phyloP scores from a whole-genome alignment of 2,113 vertebrate species.

The Beaufortia kweichowensis region DNA sequence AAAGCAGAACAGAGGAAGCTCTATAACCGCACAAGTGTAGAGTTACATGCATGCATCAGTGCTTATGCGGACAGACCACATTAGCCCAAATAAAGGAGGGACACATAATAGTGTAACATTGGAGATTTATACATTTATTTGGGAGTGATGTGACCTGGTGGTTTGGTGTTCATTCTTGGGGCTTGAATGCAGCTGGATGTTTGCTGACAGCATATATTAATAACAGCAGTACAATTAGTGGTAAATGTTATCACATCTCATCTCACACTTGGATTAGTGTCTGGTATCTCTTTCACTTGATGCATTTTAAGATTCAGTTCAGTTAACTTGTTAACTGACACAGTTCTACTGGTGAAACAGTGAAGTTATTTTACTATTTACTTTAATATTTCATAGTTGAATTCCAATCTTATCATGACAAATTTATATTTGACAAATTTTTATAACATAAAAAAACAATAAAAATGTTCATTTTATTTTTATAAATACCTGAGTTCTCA shows the following conservation, averaged over 20 bases:
- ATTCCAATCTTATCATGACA: too few relatives aligned
- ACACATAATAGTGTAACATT: background rate
- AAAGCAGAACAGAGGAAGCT: background rate
- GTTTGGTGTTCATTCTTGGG: background rate
- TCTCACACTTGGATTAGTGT: background rate
- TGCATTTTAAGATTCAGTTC: background rate
- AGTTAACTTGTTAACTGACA: too few relatives aligned
- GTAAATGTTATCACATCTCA: slow-evolving; percentile 12
- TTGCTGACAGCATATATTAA: background rate
- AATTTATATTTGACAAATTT: too few relatives aligned
- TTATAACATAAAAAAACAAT: too few relatives aligned
- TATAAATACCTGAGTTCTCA: too few relatives aligned
- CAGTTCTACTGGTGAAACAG: too few relatives aligned
- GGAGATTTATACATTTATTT: background rate
- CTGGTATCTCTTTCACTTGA: background rate
- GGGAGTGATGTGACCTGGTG: background rate
- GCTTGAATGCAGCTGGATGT: background rate
- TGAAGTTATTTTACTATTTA: too few relatives aligned
- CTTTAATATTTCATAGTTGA: too few relatives aligned
- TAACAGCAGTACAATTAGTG: background rate
- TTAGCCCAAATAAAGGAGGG: background rate
- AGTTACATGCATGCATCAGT: slow-evolving; percentile 39
- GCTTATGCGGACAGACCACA: background rate
- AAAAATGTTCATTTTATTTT: too few relatives aligned
- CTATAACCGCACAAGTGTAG: slow-evolving; percentile 25